Evolutionary conservation across 2,797 vertebrate genomes (phyloP), one percentile per base, ranked within the genome.

Genomic region (Tamandua tetradactyla): DNA sequence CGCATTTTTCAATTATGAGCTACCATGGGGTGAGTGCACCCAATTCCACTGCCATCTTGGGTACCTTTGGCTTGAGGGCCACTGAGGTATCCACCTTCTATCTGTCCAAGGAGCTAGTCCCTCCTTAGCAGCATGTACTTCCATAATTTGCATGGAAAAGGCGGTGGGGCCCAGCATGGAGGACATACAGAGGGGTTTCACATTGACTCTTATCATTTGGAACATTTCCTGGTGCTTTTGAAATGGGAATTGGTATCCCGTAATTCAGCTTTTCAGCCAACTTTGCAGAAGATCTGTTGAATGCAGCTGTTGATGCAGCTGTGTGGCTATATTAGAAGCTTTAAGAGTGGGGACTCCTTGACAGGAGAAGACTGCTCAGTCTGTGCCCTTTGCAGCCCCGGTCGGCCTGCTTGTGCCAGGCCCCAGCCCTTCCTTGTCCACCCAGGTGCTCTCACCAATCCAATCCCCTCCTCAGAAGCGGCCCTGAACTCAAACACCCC

Each of bases 401-500:
- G n/a, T 17, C 7, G 4, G 22, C 66, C 74, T 30, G 30, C 79
- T 3, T 0, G 32, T 68, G 52, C 72, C 22, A 23, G 3, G 3
- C 17, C 35, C 12, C 59, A 49, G 22, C 14, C 40, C 37, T 7
- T 23, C 32, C 32, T 2, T 10, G 37, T 3, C 40, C 17, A 7
- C 22, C 11, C 6, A 15, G 64, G 22, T 3, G 6, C 81, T 61
- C 30, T 44, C 44, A 10, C 3, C 18, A 84, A 4, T n/a, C 22
- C 35, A 1, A 40, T 32, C 1, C 23, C 25, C 81, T 71, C 68
- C 69, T 80, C 17, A 68, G 57, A 72, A 55, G 6, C 0, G 55
- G 87, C 97, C 94, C 94, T 81, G 96, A 94, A 81, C 90, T 91
- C 84, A 93, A 95, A 91, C 91, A 96, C 2, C 15, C 14, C 30